Evolutionary conservation across 1,140 invertebrate species (phyloP), one percentile per base, ranked within the genome.

Genomic region (Steinernema feltiae): DNA sequence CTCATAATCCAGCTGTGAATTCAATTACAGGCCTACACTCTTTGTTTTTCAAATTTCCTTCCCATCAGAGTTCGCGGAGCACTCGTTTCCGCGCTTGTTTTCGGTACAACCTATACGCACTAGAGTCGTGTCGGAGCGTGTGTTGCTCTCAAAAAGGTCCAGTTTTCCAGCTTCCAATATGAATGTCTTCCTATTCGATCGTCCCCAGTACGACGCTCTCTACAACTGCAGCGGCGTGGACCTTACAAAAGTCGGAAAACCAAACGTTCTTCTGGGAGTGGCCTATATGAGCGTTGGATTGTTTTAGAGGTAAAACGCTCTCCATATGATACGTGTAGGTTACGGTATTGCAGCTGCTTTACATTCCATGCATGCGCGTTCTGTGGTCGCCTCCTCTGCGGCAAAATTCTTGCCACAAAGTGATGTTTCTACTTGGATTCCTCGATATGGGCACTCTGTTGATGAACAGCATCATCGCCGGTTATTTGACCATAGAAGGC

Each of bases 331-430:
- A n/a, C 7, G n/a, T 12, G 41, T 46, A n/a, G n/a, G 7, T n/a
- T 12, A n/a, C n/a, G n/a, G 41, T 46, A 46, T 35, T 76, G 24
- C 32, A 93, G 27, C 98, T 98, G 81, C 91, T 95, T 93, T 97
- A 90, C 31, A 17, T 69, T 73, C 15, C 31, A 21, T 76, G 76
- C 48, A 32, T 77, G 27, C 24, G 41, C 0, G 69, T 32, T 15
- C 46, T 76, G 2, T 12, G 21, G 24, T 21, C 32, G 31, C 18
- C 1, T 18, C 32, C 41, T 29, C 15, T 12, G 1, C 12, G 12
- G 0, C 12, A 18, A 0, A 30, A 69, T 30, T 35, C 32, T 1
- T 76, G 63, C 70, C 35, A 76, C 53, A 2, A 35, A 3, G 48
- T 76, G 30, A n/a, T 76, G 0, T 2, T 69, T 21, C n/a, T 74